These are phyloP conservation scores for Papilio gigon DNA, from an alignment of 2,888 invertebrate species.

Conservation along the genomic window DNA sequence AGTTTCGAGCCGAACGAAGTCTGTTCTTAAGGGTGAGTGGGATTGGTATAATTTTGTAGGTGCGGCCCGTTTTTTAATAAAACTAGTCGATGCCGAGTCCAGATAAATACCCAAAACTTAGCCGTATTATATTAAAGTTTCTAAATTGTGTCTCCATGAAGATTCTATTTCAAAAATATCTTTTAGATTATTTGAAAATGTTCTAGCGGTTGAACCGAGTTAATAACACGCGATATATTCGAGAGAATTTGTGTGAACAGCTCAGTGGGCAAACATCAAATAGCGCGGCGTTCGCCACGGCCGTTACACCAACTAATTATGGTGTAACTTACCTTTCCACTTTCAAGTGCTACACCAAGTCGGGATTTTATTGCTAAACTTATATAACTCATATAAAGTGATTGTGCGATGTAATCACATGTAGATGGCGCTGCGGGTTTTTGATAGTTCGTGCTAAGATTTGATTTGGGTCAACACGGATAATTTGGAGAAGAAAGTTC, in stretches of 20 bases:
- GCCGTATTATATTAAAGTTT: no score
- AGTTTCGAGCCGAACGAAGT: no score
- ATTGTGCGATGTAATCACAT: slow-evolving; percentile 35
- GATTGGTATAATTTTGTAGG: no score
- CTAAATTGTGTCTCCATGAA: no score
- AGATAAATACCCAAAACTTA: no score
- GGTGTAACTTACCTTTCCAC: slow-evolving; percentile 40
- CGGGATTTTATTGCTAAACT: slow-evolving; percentile 40
- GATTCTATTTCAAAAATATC: slow-evolving; percentile 20
- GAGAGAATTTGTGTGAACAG: slow-evolving; percentile 41
- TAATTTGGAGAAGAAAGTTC: background rate
- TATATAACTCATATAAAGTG: slow-evolving; percentile 31
- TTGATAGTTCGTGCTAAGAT: slow-evolving; percentile 6
- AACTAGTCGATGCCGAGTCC: no score
- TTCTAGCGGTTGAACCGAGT: slow-evolving; percentile 47
- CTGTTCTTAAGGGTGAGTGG: no score
- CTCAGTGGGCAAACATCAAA: slow-evolving; percentile 52
- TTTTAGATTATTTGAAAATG: slow-evolving; percentile 36
- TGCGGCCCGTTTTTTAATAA: no score
- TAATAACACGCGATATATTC: slow-evolving; percentile 49
- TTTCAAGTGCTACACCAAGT: slow-evolving; percentile 32
- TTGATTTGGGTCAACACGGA: slow-evolving; percentile 9
- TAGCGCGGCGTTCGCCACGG: slow-evolving; percentile 42
- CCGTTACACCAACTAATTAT: slow-evolving; percentile 41
- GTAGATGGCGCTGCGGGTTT: slow-evolving; percentile 19